phyloP scores from a whole-genome alignment of 2,888 invertebrate genomes.

The Archips crataeganus region DNA sequence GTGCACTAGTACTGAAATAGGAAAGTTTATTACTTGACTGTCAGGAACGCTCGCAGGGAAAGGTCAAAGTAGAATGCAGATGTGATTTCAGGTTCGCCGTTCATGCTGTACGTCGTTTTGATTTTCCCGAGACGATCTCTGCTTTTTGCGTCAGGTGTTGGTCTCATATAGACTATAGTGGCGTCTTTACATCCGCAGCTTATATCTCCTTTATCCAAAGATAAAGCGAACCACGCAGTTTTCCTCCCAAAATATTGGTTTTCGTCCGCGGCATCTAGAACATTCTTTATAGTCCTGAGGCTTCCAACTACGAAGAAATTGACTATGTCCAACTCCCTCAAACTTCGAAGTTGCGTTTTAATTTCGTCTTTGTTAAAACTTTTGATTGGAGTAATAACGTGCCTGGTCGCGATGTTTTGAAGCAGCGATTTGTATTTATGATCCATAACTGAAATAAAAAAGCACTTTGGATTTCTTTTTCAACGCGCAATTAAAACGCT shows the following conservation, averaged over 20 bases:
- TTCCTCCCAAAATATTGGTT: constrained; percentile 93
- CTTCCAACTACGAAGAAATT: constrained; percentile 95
- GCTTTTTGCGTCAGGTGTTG: constrained; percentile 88
- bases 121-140: constrained; percentile 90
- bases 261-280: constrained; percentile 89
- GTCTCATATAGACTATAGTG: constrained; percentile 90
- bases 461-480: constrained; percentile 34
- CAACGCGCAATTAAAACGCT: neutral
- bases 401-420: constrained; percentile 95
- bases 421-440: constrained; percentile 96
- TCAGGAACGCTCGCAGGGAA: constrained; percentile 89
- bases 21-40: constrained; percentile 88
- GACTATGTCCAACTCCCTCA: constrained; percentile 93
- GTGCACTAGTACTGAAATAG: constrained; percentile 63
- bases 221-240: constrained; percentile 95
- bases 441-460: constrained; percentile 90
- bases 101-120: constrained; percentile 90
- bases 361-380: constrained; percentile 87
- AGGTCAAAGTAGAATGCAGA: constrained; percentile 96
- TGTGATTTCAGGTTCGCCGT: constrained; percentile 90
- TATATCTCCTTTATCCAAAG: constrained; percentile 90
- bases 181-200: constrained; percentile 92
- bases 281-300: constrained; percentile 88
- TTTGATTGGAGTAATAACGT: constrained; percentile 91
- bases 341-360: constrained; percentile 89